Base-by-base conservation (phyloP, 2,888 invertebrate species). In the Sinelater perroti region DNA sequence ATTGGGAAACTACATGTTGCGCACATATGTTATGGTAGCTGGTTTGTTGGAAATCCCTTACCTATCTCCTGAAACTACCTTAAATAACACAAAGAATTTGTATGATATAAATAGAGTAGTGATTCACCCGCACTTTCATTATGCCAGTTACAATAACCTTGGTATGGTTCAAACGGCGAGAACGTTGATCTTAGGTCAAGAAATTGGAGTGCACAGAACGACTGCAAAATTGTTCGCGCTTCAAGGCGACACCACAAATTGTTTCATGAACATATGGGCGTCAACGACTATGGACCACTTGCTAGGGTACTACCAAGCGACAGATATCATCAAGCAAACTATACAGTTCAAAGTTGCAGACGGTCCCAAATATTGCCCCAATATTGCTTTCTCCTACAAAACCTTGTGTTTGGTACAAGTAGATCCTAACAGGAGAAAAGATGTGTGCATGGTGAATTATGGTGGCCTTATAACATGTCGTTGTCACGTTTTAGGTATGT, bases 101-200 rank as follows among this genome's bases (percentile, higher is more conserved):
- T 50, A 50, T 14, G 5, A 11, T 8, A 40, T 50, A 18, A 20
- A 28, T 10, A 30, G 6, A 7, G 28, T 50, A 4, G 8, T 50
- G 5, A 18, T 50, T 28, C 40, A 50, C 40, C 50, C 40, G 8
- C 6, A 40, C n/a, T 50, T 38, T 38, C 40, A 50, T 13, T 26
- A 28, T 8, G 16, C 13, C 13, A 1, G 10, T 0, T 2, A 28
- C 6, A 11, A 40, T 13, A 18, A 50, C 30, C n/a, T 50, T n/a
- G 50, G 24, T 18, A 38, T 50, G 18, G 50, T 20, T 7, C 38
- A 3, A 28, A 50, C 50, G 1, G 1, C 17, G 1, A 14, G 3
- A 28, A 2, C 6, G 8, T n/a, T 50, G 3, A 30, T 2, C 1
- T 50, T 50, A 11, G 50, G 40, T 24, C n/a, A 14, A 47, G 47